Evolutionary conservation across 1,140 invertebrate species (phyloP).

Genomic region (Gryllus bimaculatus): DNA sequence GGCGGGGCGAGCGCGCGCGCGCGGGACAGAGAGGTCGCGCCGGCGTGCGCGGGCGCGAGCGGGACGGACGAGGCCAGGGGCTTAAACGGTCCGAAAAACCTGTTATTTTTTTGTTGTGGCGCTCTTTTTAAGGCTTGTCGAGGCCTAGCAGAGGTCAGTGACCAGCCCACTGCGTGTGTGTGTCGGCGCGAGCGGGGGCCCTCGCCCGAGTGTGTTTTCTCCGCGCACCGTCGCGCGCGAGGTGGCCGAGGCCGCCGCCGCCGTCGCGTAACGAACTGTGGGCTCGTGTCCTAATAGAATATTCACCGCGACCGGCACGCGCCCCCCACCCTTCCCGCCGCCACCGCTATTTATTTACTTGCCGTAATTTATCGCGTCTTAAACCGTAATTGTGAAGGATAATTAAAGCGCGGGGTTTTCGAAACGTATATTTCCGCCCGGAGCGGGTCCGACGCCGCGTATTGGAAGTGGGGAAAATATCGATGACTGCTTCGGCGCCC

Average conservation of each 20-base stretch:
- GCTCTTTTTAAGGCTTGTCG: not conserved
- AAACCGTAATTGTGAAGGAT: not conserved
- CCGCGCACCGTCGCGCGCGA: no score
- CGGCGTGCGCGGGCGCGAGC: not conserved
- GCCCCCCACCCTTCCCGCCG: no score
- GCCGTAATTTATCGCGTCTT: not conserved
- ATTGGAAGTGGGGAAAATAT: not conserved
- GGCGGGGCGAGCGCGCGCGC: not conserved
- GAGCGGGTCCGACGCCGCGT: not conserved
- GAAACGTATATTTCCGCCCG: not conserved
- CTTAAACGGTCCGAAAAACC: slow-evolving; percentile 3
- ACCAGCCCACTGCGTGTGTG: not conserved
- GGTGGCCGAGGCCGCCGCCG: no score
- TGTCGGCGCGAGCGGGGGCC: not conserved
- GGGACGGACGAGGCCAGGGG: no score
- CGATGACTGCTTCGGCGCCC: not conserved
- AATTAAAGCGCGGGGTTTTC: not conserved
- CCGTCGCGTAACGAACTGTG: no score
- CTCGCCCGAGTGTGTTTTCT: no score
- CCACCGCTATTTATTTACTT: not conserved
- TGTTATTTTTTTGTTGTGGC: slow-evolving; percentile 1
- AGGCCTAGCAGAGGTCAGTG: not conserved
- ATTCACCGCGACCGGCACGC: not conserved
- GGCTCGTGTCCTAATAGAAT: not conserved
- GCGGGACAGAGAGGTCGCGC: not conserved